Conservation (phyloP, 2,113 vertebrate species). For the Rhizomys pruinosus region DNA sequence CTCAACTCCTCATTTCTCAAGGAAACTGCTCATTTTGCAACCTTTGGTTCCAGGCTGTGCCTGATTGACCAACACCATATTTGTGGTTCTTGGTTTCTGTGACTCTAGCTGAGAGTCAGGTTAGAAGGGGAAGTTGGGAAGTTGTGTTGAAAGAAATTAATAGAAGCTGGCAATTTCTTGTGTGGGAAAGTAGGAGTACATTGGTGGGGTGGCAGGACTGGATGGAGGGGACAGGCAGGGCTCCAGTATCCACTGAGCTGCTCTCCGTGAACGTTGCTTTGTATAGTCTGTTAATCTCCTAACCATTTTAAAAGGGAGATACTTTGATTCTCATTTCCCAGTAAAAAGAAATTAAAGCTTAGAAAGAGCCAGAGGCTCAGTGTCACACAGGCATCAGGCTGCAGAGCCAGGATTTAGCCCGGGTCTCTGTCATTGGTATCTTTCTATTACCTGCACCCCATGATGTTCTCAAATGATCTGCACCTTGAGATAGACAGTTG, state of each 20-base stretch:
- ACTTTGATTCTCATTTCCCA: background rate
- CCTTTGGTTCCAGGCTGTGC: background rate
- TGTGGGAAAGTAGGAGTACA: background rate
- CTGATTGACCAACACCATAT: background rate
- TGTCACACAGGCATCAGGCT: background rate
- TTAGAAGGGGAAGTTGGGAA: background rate
- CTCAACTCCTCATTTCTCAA: background rate
- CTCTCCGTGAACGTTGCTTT: background rate
- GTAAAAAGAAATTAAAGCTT: background rate
- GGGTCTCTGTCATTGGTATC: background rate
- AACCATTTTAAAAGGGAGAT: background rate
- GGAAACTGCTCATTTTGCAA: conserved; percentile 16
- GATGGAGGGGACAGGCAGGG: background rate
- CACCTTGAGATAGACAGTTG: background rate
- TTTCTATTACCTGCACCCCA: background rate
- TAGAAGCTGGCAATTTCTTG: background rate
- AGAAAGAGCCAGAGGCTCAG: background rate
- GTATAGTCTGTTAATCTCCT: background rate
- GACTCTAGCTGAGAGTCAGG: background rate
- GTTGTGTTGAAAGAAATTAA: background rate
- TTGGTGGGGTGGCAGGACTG: background rate
- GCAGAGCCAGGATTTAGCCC: background rate
- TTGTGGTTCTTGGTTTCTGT: background rate
- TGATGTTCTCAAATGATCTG: background rate
- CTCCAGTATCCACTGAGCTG: background rate